Conservation (phyloP, 2,888 invertebrate species). For the Drosophila imparisetae region DNA sequence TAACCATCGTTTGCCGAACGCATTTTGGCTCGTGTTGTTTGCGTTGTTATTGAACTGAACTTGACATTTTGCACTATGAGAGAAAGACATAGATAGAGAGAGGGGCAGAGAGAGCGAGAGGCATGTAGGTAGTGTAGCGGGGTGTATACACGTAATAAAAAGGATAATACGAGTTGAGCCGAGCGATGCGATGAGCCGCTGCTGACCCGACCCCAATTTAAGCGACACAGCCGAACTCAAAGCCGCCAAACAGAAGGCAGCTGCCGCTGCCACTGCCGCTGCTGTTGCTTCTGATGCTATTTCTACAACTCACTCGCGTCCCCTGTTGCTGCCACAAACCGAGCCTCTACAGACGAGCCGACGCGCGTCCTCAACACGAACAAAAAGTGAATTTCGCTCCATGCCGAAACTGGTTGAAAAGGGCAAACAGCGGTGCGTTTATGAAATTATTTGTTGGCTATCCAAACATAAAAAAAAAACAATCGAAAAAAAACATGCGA, state of each 20-base stretch:
- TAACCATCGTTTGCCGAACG: neutral
- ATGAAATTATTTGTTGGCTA: constrained; percentile 59
- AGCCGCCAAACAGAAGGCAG: constrained; percentile 64
- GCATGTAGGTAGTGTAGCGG: neutral
- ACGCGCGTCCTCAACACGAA: constrained; percentile 50
- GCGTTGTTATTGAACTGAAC: constrained; percentile 84
- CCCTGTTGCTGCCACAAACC: neutral
- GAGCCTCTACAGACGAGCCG: constrained; percentile 23
- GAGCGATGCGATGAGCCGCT: constrained; percentile 42
- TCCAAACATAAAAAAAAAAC: constrained; percentile 8
- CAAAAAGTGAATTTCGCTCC: constrained; percentile 44
- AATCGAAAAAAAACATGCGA: constrained; percentile 2
- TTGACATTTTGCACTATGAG: constrained; percentile 81
- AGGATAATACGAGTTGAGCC: constrained; percentile 63
- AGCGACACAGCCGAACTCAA: constrained; percentile 23
- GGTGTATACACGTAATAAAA: constrained; percentile 67
- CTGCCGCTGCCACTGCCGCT: constrained; percentile 37
- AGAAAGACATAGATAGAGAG: neutral
- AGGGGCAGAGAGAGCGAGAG: neutral
- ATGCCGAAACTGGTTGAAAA: constrained; percentile 56
- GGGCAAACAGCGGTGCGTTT: constrained; percentile 53
- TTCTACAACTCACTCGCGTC: neutral
- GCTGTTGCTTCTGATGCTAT: neutral
- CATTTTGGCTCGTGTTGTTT: constrained; percentile 31
- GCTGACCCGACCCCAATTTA: constrained; percentile 73